A percentile compares a stretch with the other conserved stretches of the same genome.
These are phyloP conservation scores for Agrypnia vestita DNA, from an alignment of 1,140 invertebrate genomes.

Conservation along the genomic window DNA sequence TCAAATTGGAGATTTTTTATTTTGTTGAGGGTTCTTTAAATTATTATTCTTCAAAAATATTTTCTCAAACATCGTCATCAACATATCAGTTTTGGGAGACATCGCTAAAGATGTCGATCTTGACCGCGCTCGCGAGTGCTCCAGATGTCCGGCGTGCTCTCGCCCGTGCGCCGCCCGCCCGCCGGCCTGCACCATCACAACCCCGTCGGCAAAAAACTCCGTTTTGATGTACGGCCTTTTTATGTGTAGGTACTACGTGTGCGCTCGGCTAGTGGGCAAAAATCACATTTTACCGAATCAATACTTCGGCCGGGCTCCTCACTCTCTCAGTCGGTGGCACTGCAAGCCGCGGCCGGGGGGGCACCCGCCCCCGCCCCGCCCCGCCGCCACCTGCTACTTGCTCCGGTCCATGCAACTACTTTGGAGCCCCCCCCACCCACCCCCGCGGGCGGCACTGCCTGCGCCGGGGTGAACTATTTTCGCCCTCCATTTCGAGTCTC, in stretches of 20 bases:
- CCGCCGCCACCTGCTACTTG: conserved; percentile 3
- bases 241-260: conserved; percentile 34
- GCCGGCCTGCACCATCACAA: conserved; percentile 7
- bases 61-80: no score
- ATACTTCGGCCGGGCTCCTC: conserved; percentile 60
- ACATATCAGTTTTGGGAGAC: no score
- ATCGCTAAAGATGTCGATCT: not conserved
- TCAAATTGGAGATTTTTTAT: no score
- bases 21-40: no score
- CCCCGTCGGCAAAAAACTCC: conserved; percentile 32
- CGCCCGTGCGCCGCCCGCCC: not conserved
- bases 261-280: conserved; percentile 57
- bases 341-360: conserved; percentile 37
- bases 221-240: conserved; percentile 51
- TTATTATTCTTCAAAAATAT: no score
- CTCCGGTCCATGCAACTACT: conserved; percentile 46
- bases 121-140: not conserved
- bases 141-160: not conserved
- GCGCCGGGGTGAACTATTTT: conserved; percentile 34
- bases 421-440: conserved; percentile 13
- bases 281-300: conserved; percentile 62
- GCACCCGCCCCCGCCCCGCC: not conserved
- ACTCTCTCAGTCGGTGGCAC: conserved; percentile 50
- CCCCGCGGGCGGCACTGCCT: conserved; percentile 17
- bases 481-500: conserved; percentile 2